Evolutionary conservation across 1,140 invertebrate genomes (phyloP).

Genomic region (Drosophila pandora): DNA sequence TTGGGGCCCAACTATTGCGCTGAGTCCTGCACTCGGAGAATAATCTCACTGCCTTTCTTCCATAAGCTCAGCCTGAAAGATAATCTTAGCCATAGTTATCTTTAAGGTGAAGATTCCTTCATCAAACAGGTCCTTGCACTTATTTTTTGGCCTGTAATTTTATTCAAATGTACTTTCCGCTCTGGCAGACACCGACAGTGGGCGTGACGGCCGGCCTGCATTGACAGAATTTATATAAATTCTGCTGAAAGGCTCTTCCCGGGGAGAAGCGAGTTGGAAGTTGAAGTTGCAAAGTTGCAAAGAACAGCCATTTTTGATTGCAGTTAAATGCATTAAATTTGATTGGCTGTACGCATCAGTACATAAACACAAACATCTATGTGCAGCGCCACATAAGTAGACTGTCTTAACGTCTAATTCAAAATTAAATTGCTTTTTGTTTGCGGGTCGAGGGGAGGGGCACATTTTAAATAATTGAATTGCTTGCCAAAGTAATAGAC

Average conservation of each 20-base stretch:
- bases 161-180: slow-evolving; percentile 44
- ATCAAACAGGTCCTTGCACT: too few species aligned
- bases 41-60: not conserved
- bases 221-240: slow-evolving; percentile 59
- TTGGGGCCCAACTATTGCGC: not conserved
- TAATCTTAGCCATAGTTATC: too few species aligned
- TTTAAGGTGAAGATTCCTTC: too few species aligned
- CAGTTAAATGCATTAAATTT: slow-evolving; percentile 77
- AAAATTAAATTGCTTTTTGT: slow-evolving; percentile 49
- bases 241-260: slow-evolving; percentile 41
- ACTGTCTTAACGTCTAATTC: slow-evolving; percentile 38
- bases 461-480: slow-evolving; percentile 42
- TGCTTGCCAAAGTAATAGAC: slow-evolving; percentile 22
- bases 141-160: slow-evolving; percentile 9
- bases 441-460: not conserved
- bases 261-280: slow-evolving; percentile 3
- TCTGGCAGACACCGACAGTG: slow-evolving; percentile 50
- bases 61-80: too few species aligned
- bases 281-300: slow-evolving; percentile 36
- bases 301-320: slow-evolving; percentile 65
- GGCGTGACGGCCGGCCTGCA: slow-evolving; percentile 54
- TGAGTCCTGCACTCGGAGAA: not conserved
- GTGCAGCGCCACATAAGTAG: slow-evolving; percentile 21
- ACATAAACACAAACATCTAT: slow-evolving; percentile 9
- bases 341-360: slow-evolving; percentile 43